Conservation (phyloP, 1,140 invertebrate genomes). For the Leptopilina clavipes region DNA sequence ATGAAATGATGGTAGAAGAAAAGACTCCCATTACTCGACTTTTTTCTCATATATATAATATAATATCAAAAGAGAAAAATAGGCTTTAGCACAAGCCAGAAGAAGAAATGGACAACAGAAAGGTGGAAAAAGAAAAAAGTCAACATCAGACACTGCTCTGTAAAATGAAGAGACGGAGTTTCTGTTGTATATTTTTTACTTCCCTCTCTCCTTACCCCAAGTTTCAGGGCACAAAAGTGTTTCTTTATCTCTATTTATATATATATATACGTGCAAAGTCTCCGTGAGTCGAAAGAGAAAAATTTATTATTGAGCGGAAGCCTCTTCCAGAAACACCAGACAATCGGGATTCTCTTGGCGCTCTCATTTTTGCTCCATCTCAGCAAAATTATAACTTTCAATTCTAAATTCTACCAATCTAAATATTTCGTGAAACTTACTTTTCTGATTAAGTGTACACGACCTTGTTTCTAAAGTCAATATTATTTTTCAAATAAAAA, state of each 20-base stretch:
- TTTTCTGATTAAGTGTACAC: too few species aligned
- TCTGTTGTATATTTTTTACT: too few species aligned
- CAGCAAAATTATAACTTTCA: constrained; percentile 20
- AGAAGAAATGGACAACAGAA: background rate
- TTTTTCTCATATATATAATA: background rate
- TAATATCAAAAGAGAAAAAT: background rate
- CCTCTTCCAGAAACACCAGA: constrained; percentile 2
- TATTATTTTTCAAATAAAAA: too few species aligned
- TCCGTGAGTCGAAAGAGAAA: background rate
- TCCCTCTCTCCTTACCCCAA: background rate
- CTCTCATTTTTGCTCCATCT: constrained; percentile 6
- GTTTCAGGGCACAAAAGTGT: background rate
- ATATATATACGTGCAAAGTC: background rate
- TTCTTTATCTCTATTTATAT: background rate
- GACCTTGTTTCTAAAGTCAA: too few species aligned
- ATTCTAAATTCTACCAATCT: constrained; percentile 1
- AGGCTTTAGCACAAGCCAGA: background rate
- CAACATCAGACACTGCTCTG: background rate
- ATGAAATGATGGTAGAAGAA: background rate
- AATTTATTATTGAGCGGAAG: constrained; percentile 16
- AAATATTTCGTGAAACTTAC: too few species aligned
- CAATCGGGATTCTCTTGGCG: background rate
- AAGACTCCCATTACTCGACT: background rate
- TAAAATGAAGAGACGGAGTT: constrained; percentile 1
- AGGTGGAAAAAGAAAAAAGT: background rate